These are phyloP conservation scores for Sphaerodactylus townsendi DNA, from an alignment of 2,113 vertebrate species.

Conservation along the genomic window DNA sequence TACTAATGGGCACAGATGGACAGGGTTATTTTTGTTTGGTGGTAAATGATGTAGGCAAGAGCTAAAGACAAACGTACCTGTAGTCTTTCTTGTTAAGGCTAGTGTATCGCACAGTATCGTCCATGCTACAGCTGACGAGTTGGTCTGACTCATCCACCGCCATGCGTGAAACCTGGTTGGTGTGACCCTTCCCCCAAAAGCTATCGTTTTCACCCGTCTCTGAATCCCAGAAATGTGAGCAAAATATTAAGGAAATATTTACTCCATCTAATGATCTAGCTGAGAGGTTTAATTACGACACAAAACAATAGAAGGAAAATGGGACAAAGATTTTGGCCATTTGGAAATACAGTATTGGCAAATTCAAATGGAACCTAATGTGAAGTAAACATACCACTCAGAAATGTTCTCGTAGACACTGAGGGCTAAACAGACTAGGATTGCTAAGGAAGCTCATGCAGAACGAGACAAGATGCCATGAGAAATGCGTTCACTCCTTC, in stretches of 20 bases:
- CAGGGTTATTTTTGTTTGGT: neutral
- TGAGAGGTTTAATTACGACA: neutral
- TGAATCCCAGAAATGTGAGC: slow-evolving; percentile 92
- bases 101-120: slow-evolving; percentile 92
- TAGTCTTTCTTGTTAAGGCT: slow-evolving; percentile 82
- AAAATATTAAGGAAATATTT: slow-evolving; percentile 73
- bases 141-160: slow-evolving; percentile 75
- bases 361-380: neutral
- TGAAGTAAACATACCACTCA: neutral
- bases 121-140: slow-evolving; percentile 94
- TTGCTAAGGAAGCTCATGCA: neutral
- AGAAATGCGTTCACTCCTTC: neutral
- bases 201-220: slow-evolving; percentile 88
- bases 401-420: neutral
- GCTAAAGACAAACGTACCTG: slow-evolving; percentile 75
- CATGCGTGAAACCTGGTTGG: slow-evolving; percentile 91
- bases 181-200: slow-evolving; percentile 91
- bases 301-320: neutral
- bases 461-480: neutral
- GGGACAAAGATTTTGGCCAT: too few species aligned
- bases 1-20: neutral
- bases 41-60: neutral
- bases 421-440: too few species aligned
- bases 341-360: neutral
- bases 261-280: neutral